These are phyloP conservation scores for Xanthorhoe spadicearia DNA, from an alignment of 2,888 invertebrate genomes.

Conservation along the genomic window DNA sequence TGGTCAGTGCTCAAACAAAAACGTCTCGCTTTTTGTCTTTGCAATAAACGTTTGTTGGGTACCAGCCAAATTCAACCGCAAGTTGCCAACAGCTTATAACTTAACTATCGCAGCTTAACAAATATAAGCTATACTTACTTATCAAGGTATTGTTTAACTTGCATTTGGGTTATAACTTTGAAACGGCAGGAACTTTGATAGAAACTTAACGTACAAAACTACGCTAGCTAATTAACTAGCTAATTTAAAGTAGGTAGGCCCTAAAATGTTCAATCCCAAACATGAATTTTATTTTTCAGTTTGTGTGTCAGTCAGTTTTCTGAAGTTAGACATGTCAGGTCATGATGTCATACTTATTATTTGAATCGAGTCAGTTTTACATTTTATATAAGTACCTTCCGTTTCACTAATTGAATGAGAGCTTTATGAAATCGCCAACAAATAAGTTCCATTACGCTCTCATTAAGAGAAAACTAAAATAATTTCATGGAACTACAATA, in stretches of 20 bases:
- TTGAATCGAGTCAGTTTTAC: no score
- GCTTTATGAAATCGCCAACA: not conserved
- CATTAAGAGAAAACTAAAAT: conserved; percentile 31
- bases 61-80: conserved; percentile 44
- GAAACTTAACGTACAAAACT: not conserved
- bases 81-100: conserved; percentile 49
- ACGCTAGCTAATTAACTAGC: no score
- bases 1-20: conserved; percentile 44
- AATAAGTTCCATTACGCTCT: conserved; percentile 3
- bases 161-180: not conserved
- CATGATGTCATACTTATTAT: no score
- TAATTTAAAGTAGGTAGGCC: no score
- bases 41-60: conserved; percentile 44
- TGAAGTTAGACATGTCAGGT: no score
- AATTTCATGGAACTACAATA: conserved; percentile 31
- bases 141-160: conserved; percentile 27
- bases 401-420: not conserved
- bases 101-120: conserved; percentile 47
- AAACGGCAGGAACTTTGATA: not conserved
- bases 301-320: no score
- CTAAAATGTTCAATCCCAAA: no score
- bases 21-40: conserved; percentile 45
- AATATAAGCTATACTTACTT: conserved; percentile 43
- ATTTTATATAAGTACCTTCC: no score
- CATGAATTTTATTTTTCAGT: no score